Base-by-base conservation (phyloP, 2,888 invertebrate species). In the Antheraea yamamai region DNA sequence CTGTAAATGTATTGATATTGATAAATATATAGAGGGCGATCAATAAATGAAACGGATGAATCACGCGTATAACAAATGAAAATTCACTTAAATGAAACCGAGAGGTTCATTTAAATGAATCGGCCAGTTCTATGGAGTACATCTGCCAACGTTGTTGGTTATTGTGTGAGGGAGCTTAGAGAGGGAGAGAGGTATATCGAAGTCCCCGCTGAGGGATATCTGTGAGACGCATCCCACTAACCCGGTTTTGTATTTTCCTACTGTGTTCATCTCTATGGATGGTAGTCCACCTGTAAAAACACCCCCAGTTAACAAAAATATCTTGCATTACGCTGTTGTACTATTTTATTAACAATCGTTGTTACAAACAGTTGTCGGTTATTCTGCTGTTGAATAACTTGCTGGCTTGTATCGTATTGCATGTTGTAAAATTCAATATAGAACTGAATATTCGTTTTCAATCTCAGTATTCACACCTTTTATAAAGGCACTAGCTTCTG, bases 161-260 rank as follows among this genome's bases (percentile, higher is more conserved):
- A 96, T 96, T 75, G 96, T 96, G 86, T 96, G 96, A 1, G 96
- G 95, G 73, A 96, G 95, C 76, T 96, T 96, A 18, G 96, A 96
- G 66, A 96, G 92, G 12, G 97, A 96, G 68, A 97, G 95, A 20
- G 96, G 96, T 72, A 98, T 96, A 82, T 97, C 96, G 86, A 96
- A 97, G 89, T 98, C 97, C 20, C 97, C 97, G 80, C 97, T 97
- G 73, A 98, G 93, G 1, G 97, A 96, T 82, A 98, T 96, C 91
- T 98, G 97, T 70, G 97, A 97, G 83, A 98, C 96, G 92, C 98
- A 98, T 58, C 98, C 98, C 66, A 96, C 95, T 77, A 98, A 96
- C 52, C 98, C 98, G 78, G 95, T 96, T 74, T 95, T 95, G 91
- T 97, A 98, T 89, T 96, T 96, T 75, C 96, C 96, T 81, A 96